Percentiles rank a stretch among this genome's conserved stretches.
Evolutionary conservation across 2,888 invertebrate genomes (phyloP).

Genomic region (Lasioglossum oenotherae): DNA sequence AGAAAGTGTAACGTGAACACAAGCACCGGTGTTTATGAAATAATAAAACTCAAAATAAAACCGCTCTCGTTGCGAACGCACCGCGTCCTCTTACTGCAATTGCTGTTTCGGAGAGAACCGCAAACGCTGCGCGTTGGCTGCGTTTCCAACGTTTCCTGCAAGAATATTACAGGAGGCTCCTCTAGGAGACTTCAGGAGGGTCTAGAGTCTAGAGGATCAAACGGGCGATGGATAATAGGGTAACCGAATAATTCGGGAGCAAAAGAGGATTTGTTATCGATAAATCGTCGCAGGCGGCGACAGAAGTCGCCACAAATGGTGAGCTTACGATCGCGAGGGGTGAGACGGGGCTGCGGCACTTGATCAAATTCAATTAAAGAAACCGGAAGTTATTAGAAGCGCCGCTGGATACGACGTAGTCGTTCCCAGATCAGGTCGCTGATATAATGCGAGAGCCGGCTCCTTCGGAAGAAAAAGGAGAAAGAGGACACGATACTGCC

Average conservation of each 20-base stretch:
- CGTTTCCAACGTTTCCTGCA: neutral
- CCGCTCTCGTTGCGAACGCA: neutral
- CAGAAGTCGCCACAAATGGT: slow-evolving; percentile 16
- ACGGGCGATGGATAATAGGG: neutral
- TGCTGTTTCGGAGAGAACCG: neutral
- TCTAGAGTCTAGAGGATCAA: neutral
- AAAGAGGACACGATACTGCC: slow-evolving; percentile 63
- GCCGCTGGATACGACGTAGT: slow-evolving; percentile 53
- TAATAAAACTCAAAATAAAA: neutral
- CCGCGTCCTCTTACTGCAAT: neutral
- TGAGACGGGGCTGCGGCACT: slow-evolving; percentile 17
- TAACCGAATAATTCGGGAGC: neutral
- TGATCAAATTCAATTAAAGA: slow-evolving; percentile 72
- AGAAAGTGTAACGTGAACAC: neutral
- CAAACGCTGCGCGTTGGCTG: neutral
- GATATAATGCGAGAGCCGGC: slow-evolving; percentile 67
- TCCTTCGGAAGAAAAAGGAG: slow-evolving; percentile 48
- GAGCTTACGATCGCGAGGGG: slow-evolving; percentile 15
- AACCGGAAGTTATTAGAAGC: slow-evolving; percentile 72
- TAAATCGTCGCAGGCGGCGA: neutral
- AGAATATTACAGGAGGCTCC: neutral
- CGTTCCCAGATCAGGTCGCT: slow-evolving; percentile 58
- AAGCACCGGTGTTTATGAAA: neutral
- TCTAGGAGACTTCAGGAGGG: neutral
- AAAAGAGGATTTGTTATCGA: neutral